These are phyloP conservation scores for Ambastaia sidthimunki DNA, from an alignment of 2,797 vertebrate species.

Conservation along the genomic window DNA sequence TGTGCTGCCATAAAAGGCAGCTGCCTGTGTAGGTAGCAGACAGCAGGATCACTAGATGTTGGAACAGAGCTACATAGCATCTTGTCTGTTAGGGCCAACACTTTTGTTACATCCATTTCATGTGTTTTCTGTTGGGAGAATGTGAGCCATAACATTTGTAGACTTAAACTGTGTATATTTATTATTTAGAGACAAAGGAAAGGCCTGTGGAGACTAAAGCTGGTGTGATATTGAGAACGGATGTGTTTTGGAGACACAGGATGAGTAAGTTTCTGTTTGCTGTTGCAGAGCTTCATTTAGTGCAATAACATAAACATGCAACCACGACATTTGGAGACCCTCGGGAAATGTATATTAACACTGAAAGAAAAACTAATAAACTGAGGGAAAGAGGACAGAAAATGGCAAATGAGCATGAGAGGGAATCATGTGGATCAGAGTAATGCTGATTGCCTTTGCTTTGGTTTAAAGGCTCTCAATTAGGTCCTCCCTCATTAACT, in stretches of 20 bases:
- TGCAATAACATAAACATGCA: not conserved
- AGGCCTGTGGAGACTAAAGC: not conserved
- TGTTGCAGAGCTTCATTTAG: constrained; percentile 2
- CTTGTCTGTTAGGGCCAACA: not conserved
- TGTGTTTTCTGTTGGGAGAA: not conserved
- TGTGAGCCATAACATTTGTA: not conserved
- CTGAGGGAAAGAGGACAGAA: not conserved
- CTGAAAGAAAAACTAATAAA: constrained; percentile 10
- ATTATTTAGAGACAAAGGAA: constrained; percentile 2
- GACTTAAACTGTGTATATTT: not conserved
- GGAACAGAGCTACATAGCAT: not conserved
- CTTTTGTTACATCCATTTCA: not conserved
- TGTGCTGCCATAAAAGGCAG: not conserved
- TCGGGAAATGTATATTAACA: not conserved
- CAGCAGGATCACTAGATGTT: not conserved
- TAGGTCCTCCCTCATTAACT: not conserved
- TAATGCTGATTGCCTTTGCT: constrained; percentile 3
- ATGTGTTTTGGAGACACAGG: constrained; percentile 27
- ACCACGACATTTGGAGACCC: constrained; percentile 6
- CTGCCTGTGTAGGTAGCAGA: not conserved
- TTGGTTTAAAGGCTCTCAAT: not conserved
- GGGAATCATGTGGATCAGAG: not conserved
- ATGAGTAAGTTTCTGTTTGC: constrained; percentile 16
- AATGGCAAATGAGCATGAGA: not conserved
- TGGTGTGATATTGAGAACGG: constrained; percentile 20